A percentile compares a stretch with the other conserved stretches of the same genome.
These are phyloP conservation scores for Plectrocnemia conspersa DNA, from an alignment of 1,140 invertebrate genomes.

Conservation along the genomic window DNA sequence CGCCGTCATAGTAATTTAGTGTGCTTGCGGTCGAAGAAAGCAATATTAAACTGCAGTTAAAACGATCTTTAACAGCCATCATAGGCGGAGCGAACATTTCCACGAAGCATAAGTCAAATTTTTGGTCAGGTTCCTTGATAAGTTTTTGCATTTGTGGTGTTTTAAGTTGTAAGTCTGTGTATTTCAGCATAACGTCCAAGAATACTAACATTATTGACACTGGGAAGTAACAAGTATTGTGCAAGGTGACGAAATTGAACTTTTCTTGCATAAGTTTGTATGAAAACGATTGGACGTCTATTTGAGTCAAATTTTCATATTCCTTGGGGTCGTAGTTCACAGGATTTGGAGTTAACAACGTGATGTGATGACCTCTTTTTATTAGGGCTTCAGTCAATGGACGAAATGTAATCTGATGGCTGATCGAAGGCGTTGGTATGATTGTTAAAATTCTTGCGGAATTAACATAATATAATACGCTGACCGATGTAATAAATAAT, in stretches of 20 bases:
- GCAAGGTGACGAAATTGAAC: conserved; percentile 21
- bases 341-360: conserved; percentile 40
- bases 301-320: conserved; percentile 37
- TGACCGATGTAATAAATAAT: too few relatives aligned
- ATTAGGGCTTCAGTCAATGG: conserved; percentile 41
- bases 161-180: conserved; percentile 35
- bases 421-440: conserved; percentile 44
- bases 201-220: conserved; percentile 30
- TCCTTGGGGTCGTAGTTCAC: conserved; percentile 18
- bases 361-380: conserved; percentile 47
- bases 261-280: conserved; percentile 25
- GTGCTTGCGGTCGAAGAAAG: conserved; percentile 40
- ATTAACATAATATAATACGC: too few relatives aligned
- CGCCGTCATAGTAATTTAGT: conserved; percentile 25
- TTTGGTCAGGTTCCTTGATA: conserved; percentile 34
- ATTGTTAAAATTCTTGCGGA: conserved; percentile 51
- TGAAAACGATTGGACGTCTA: conserved; percentile 36
- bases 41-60: conserved; percentile 42
- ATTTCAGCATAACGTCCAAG: conserved; percentile 4
- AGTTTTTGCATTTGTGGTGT: conserved; percentile 37
- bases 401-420: conserved; percentile 48
- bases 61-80: conserved; percentile 40
- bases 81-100: conserved; percentile 37
- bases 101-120: conserved; percentile 41
- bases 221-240: neutral